phyloP scores from a whole-genome alignment of 2,888 invertebrate species.

The Eueremaeus valkanovi region DNA sequence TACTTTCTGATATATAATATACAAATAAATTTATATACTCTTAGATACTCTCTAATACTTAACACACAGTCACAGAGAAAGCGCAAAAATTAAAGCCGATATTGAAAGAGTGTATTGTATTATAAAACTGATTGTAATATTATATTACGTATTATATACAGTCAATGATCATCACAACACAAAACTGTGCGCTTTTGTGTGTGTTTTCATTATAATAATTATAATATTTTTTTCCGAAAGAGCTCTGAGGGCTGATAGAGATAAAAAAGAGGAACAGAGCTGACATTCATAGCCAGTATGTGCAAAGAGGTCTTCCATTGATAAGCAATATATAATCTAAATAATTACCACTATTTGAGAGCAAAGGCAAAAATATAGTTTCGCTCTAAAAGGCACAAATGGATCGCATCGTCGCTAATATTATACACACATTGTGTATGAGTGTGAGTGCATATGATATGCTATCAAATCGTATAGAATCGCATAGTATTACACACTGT shows the following conservation, averaged over 20 bases:
- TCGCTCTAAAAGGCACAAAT: conserved; percentile 14
- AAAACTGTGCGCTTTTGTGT: neutral
- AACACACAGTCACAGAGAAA: too few species aligned
- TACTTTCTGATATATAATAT: too few species aligned
- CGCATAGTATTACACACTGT: too few species aligned
- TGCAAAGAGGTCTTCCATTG: neutral
- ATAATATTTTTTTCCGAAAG: neutral
- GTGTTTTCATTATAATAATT: neutral
- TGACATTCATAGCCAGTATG: neutral
- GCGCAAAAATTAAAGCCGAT: too few species aligned
- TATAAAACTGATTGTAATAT: neutral
- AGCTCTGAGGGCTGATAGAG: conserved; percentile 1
- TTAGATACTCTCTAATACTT: too few species aligned
- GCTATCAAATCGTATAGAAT: too few species aligned
- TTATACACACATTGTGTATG: conserved; percentile 5
- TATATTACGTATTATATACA: neutral
- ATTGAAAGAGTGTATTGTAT: neutral
- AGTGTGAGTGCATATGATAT: conserved; percentile 17
- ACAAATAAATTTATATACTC: too few species aligned
- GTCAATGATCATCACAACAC: neutral
- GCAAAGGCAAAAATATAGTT: neutral
- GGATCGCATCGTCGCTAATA: conserved; percentile 14
- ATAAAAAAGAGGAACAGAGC: neutral
- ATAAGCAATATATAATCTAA: conserved; percentile 1
- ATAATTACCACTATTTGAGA: conserved; percentile 22